Evolutionary conservation across 2,888 invertebrate species (phyloP), one percentile per base, ranked within the genome.

Genomic region (Acleris sparsana): DNA sequence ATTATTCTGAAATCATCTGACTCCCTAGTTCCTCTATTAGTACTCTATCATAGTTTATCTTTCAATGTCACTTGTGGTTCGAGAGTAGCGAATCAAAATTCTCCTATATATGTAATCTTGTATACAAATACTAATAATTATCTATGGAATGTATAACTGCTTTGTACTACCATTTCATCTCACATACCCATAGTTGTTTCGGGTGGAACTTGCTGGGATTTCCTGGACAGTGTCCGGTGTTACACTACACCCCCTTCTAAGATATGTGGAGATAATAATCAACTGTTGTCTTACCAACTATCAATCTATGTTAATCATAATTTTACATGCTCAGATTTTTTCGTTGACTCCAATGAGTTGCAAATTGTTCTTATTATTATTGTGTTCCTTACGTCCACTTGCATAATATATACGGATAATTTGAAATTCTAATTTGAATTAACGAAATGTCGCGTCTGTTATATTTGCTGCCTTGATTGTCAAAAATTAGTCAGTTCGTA

Each of bases 131-230:
- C 58, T 58, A 59, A 53, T 67, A 53, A 51, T 68, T 70, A 71
- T 75, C 65, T 76, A 78, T 77, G 74, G 75, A 80, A 80, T 84
- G 78, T 78, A 80, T 82, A 85, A 88, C 89, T 89, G 89, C 88
- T 86, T 89, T 89, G 91, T 91, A 88, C 88, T 80, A 79, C 78
- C 80, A 80, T 77, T 74, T 74, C 79, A 78, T 73, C 77, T 75
- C 80, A 76, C 70, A 70, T 78, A 79, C 75, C 77, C 71, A 71
- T 74, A 73, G 70, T 68, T 69, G 71, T 65, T 70, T 71, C 70
- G 70, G 85, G 86, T 87, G 87, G 74, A 83, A 83, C 78, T 87
- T 86, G 83, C 79, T 76, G 72, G 73, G 77, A 79, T 87, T 89
- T 87, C 88, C 90, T 89, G 85, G 88, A 84, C 75, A 72, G 73